Percentiles rank a stretch among this genome's conserved stretches.
Conservation (phyloP, 2,113 vertebrate species). For the Actenoides hombroni region DNA sequence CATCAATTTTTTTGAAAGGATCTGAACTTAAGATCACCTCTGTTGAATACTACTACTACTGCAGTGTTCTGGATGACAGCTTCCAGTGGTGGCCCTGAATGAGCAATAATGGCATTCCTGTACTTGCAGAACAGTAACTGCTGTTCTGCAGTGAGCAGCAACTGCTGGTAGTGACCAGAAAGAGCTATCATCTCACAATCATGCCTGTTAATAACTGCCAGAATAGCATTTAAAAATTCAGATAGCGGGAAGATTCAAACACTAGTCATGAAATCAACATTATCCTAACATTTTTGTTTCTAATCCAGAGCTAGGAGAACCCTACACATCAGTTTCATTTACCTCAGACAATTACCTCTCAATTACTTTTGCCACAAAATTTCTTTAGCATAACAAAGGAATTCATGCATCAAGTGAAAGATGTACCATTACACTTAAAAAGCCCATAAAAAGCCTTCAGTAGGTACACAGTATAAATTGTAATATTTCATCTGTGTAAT, state of each 20-base stretch:
- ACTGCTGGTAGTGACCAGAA: not conserved
- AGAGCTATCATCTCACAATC: not conserved
- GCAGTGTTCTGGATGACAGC: not conserved
- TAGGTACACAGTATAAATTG: not conserved
- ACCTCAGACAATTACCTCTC: not conserved
- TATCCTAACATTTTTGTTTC: not conserved
- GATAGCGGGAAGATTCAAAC: not conserved
- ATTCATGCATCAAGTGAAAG: not conserved
- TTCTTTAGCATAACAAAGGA: not conserved
- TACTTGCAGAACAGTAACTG: not conserved
- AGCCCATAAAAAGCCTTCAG: not conserved
- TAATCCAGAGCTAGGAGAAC: not conserved
- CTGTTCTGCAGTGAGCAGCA: not conserved
- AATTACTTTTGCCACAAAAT: not conserved
- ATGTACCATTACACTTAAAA: not conserved
- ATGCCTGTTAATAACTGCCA: not conserved
- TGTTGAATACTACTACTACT: not conserved
- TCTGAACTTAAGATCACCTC: not conserved
- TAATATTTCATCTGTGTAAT: not conserved
- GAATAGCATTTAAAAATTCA: not conserved
- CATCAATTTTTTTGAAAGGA: not conserved
- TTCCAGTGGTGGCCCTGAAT: not conserved
- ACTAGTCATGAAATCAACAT: not conserved
- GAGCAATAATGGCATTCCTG: not conserved
- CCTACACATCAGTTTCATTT: accelerated